Evolutionary conservation across 2,113 vertebrate genomes (phyloP), one percentile per base, ranked within the genome.

Genomic region (Nettapus auritus): DNA sequence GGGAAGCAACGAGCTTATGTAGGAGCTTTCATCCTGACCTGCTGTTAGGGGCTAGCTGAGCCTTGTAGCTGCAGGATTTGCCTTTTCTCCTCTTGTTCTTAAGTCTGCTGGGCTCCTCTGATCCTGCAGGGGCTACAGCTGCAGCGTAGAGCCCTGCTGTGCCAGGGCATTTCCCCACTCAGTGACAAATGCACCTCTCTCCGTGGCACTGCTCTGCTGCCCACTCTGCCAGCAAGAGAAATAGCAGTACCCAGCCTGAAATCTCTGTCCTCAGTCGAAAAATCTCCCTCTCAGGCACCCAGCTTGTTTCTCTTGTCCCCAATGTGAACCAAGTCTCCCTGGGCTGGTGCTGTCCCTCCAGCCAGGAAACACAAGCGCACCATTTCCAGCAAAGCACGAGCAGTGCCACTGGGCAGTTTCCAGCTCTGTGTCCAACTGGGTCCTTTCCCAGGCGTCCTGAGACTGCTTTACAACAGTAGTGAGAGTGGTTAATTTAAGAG

Each of bases 251-350:
- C 3, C 38, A 73, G 66, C 52, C 57, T 34, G 56, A 70, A 75
- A 46, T 25, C 67, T 59, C 89, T 57, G 11, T 3, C 48, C 28
- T 42, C 9, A 5, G 9, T 52, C 5, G 19, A 8, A 52, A 52
- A 28, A 52, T 1, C 19, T 29, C 23, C 11, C 22, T 69, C 19
- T 46, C 17, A 36, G 44, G 74, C 52, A 67, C 5, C 6, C 52
- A 46, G 33, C 29, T 70, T 2, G 0, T 34, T 75, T 56, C 66
- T 70, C 13, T n/a, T 4, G 1, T 31, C 33, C 53, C 26, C 1
- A 20, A 75, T 0, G 0, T 6, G 53, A 68, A 18, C 3, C 4
- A 59, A 33, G 19, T 7, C 28, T 11, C 18, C 10, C 55, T 1
- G 0, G 48, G 1, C 11, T 6, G 36, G 66, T 1, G 10, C 48